Base-by-base conservation (phyloP, 2,888 invertebrate genomes). In the Actias luna region DNA sequence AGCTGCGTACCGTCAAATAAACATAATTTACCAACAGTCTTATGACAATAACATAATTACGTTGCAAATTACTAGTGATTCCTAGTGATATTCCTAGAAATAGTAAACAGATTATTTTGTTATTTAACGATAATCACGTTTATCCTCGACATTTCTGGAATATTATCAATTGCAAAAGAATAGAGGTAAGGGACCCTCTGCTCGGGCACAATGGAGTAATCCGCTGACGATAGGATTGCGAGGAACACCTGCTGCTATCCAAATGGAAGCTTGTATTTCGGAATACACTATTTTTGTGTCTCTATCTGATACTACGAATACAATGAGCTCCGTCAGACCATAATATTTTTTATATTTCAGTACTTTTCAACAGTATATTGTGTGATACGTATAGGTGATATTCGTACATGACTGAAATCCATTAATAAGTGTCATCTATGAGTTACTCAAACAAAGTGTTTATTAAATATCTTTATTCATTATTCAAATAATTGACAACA, bases 211-310 rank as follows among this genome's bases (percentile, higher is more conserved):
- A 84, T 85, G 78, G 77, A 85, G 81, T 84, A 85, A 87, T 87
- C 82, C 84, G 84, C 84, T 85, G 88, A 85, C 86, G 86, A 89
- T 86, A 85, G 85, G 82, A 84, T 85, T 82, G 83, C 78, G 72
- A 83, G 78, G 80, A 84, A 85, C 88, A 90, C 89, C 88, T 90
- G 88, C 87, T 85, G 79, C 80, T 85, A 81, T 71, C 75, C 75
- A 80, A 87, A 87, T 87, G 79, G 85, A 81, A 80, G 78, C 78
- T 14, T 77, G 78, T 82, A 82, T 79, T 79, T 77, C 69, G 69
- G 69, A 71, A 69, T 68, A 67, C 35, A 61, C 61, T 57, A 55
- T 55, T 55, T 55, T 55, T 55, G 22, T 22, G 22, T 46, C 29
- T 16, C 55, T 27, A 29, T 55, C 27, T 55, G 29, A 55, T 7